Evolutionary conservation across 2,888 invertebrate genomes (phyloP).

Genomic region (Smittia aterrima): DNA sequence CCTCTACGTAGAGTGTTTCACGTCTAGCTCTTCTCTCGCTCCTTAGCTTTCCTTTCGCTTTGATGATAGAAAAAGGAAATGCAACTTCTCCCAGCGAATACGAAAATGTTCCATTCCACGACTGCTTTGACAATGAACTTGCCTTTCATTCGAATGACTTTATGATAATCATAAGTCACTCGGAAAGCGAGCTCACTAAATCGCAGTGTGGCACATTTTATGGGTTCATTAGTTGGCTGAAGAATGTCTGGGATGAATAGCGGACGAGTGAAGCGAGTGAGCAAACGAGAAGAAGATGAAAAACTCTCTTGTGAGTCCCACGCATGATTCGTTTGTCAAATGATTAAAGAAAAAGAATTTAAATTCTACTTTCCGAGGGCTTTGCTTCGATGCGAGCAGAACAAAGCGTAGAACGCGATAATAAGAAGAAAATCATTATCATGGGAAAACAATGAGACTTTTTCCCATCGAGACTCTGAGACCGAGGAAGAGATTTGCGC

Average conservation of each 20-base stretch:
- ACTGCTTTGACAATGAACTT: neutral
- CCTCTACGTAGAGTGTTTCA: neutral
- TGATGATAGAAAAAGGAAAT: neutral
- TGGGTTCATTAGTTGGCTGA: neutral
- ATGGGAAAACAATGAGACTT: conserved; percentile 37
- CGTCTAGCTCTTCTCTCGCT: neutral
- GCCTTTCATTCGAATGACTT: neutral
- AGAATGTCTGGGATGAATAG: neutral
- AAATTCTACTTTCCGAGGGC: neutral
- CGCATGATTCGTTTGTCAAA: conserved; percentile 27
- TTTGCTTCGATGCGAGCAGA: neutral
- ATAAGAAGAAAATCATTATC: conserved; percentile 36
- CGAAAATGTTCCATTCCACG: too few relatives aligned
- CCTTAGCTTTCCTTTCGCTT: neutral
- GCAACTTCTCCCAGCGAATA: neutral
- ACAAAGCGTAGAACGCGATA: neutral
- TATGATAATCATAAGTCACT: neutral
- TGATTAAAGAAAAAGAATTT: conserved; percentile 18
- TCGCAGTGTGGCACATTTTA: neutral
- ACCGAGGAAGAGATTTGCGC: neutral
- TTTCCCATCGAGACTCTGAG: conserved; percentile 29
- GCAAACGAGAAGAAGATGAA: neutral
- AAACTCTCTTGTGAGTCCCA: neutral
- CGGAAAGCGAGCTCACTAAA: neutral
- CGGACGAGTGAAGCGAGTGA: neutral